Percentiles rank a stretch among this genome's conserved stretches.
These are phyloP conservation scores for Caradrina kadenii DNA, from an alignment of 2,888 invertebrate genomes.

Conservation along the genomic window DNA sequence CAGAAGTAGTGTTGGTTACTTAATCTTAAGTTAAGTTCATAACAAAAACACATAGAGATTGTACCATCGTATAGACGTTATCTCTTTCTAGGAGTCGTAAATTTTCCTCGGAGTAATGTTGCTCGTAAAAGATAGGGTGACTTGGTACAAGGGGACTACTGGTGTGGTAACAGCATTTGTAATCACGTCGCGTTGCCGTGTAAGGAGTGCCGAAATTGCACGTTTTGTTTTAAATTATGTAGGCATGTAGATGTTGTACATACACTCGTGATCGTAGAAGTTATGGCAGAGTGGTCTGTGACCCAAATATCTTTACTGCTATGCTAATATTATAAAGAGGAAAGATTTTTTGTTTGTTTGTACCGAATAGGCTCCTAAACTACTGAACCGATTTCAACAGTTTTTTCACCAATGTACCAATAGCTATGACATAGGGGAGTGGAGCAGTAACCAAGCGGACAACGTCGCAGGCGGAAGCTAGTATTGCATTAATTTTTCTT, in stretches of 20 bases:
- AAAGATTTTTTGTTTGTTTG: too few relatives aligned
- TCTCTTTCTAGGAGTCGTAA: constrained; percentile 45
- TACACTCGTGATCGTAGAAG: neutral
- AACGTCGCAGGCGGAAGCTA: too few relatives aligned
- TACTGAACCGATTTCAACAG: too few relatives aligned
- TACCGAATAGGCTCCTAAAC: too few relatives aligned
- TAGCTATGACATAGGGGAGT: too few relatives aligned
- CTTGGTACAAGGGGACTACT: constrained; percentile 8
- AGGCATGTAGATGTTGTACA: constrained; percentile 1
- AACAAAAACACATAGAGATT: constrained; percentile 24
- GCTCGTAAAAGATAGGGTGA: constrained; percentile 51
- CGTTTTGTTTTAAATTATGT: constrained; percentile 21
- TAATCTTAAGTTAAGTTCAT: neutral
- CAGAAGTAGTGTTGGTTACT: constrained; percentile 39
- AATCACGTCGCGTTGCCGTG: constrained; percentile 24
- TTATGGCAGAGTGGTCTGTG: neutral
- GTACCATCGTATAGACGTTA: constrained; percentile 19
- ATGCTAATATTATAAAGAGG: too few relatives aligned
- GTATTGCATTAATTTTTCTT: too few relatives aligned
- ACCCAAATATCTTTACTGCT: neutral
- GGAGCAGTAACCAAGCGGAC: too few relatives aligned
- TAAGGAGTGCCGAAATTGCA: constrained; percentile 12
- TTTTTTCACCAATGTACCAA: neutral
- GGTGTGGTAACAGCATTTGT: constrained; percentile 37
- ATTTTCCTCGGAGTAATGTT: constrained; percentile 48